phyloP scores from a whole-genome alignment of 2,888 invertebrate genomes.

The Heliconius hortense region DNA sequence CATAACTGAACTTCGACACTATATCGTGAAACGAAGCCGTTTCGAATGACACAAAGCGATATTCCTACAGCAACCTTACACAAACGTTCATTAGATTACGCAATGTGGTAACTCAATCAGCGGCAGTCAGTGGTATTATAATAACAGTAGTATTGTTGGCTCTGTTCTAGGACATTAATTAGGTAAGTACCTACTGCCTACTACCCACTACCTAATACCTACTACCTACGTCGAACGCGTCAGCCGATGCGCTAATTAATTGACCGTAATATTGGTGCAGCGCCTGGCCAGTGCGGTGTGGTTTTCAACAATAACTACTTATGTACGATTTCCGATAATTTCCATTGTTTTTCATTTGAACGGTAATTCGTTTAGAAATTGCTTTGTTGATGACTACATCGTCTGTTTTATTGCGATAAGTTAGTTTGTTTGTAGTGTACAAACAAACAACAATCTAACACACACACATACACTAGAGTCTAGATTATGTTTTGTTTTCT shows the following conservation, averaged over 20 bases:
- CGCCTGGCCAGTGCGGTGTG: conserved; percentile 63
- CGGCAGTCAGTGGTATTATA: conserved; percentile 59
- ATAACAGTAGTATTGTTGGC: conserved; percentile 63
- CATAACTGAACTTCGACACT: background rate
- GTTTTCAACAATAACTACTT: conserved; percentile 49
- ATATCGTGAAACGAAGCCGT: background rate
- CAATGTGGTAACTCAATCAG: conserved; percentile 64
- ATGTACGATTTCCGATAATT: conserved; percentile 29
- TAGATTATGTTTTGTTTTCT: background rate
- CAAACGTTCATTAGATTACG: conserved; percentile 49
- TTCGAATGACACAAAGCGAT: conserved; percentile 23
- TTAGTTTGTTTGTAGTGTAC: no score
- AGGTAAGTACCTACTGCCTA: conserved; percentile 58
- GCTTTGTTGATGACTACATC: conserved; percentile 21
- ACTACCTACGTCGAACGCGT: conserved; percentile 59
- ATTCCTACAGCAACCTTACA: conserved; percentile 34
- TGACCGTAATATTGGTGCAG: conserved; percentile 73
- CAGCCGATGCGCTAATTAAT: conserved; percentile 70
- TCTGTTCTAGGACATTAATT: conserved; percentile 71
- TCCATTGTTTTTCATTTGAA: conserved; percentile 25
- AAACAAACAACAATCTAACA: no score
- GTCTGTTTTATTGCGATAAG: conserved; percentile 21
- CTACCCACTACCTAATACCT: no score
- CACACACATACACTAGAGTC: background rate
- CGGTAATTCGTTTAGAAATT: conserved; percentile 27